Evolutionary conservation across 1,140 invertebrate genomes (phyloP), one percentile per base, ranked within the genome.

Genomic region (Aphis craccivora): DNA sequence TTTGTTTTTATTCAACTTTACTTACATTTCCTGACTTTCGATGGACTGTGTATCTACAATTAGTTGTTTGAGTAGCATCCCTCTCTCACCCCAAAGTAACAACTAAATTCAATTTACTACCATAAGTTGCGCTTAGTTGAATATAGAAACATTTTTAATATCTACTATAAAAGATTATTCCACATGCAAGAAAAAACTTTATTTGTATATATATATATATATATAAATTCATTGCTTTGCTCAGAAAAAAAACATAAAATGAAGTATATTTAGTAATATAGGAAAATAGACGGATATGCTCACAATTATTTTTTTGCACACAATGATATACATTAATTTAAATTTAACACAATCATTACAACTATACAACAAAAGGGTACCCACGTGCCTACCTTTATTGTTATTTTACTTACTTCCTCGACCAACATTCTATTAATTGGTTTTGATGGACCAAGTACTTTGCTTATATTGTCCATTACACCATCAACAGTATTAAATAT

Each of bases 401-500:
- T 25, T 35, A 40, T 40, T 81, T n/a, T 48, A 92, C 90, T 48
- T 48, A 93, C 91, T 55, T 86, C 91, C 0, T 93, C 91, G 4
- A 51, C 76, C 30, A 53, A 86, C 11, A 93, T 55, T 93, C 91
- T 53, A 35, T 43, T 84, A 20, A 30, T 9, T 9, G 91, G n/a
- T 93, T 93, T 93, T 25, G 91, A 53, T n/a, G 90, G 83, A 25
- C 90, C 94, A 93, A 95, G 94, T 86, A 95, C 94, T 94, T 96
- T 96, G 94, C 96, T 96, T 92, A 97, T 95, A 93, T 97, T 97
- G 95, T 97, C 98, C 96, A 98, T 97, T 67, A 98, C 96, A 93
- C 97, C 97, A 95, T 98, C 98, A 1, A 98, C 96, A 5, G 97
- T 98, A 94, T 97, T 97, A 4, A 97, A 95, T 94, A 98, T 96